Base-by-base conservation (phyloP, 2,797 vertebrate genomes). In the Galagoides demidoff region DNA sequence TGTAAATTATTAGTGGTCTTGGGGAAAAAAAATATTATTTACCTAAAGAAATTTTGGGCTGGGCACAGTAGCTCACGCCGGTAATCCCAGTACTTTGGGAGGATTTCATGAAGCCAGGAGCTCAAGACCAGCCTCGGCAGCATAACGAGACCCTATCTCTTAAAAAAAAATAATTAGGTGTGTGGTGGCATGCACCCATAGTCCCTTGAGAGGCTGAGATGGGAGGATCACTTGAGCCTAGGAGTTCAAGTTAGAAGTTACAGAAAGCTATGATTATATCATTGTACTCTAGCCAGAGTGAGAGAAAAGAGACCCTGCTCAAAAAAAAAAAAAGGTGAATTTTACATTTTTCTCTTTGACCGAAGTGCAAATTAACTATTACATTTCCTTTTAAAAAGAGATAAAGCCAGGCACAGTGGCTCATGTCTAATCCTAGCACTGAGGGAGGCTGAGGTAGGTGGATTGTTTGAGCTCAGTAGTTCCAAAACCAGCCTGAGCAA, bases 291-390 rank as follows among this genome's bases (percentile, higher is more conserved):
- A n/a, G 31, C 74, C 19, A 12, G 12, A 31, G 31, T 29, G 39
- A 74, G 16, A 19, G 43, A 43, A 16, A 31, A 43, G 43, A 49
- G 73, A 76, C n/a, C 45, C 74, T 77, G 6, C 20, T 55, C 19
- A 52, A n/a, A 77, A 77, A 66, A 68, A 66, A 64, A 31, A 70
- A 34, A 37, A n/a, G 77, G 77, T 89, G 20, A 95, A 45, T 85
- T 96, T 93, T 90, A 73, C 1, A 20, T 92, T 97, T 97, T 90
- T 84, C 10, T 92, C 4, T 45, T 87, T 89, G n/a, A 82, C 73
- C 29, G 63, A 95, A 92, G 91, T 96, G 45, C 31, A 89, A 68
- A 92, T 76, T 92, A 93, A 34, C 20, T 90, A 37, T 89, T 76
- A 74, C 90, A 61, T 7, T 29, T 87, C 23, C 27, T 79, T 95